Conservation (phyloP, 2,113 vertebrate species). For the Leucopsar rothschildi region DNA sequence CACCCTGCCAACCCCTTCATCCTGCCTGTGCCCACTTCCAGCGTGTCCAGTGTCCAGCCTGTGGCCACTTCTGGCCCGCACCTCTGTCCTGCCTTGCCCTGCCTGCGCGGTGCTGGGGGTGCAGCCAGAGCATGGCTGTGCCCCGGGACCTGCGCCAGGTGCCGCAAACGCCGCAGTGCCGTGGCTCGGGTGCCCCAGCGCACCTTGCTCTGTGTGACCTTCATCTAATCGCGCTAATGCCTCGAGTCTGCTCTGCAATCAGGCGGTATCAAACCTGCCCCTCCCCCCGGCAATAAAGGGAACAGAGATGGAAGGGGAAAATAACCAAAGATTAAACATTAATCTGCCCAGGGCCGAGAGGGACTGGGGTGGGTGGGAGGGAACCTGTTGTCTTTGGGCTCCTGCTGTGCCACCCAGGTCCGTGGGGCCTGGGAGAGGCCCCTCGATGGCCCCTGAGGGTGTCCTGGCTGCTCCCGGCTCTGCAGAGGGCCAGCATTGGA, state of each 20-base stretch:
- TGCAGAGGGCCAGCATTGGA: neutral
- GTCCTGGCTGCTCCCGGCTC: neutral
- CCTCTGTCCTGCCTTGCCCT: neutral
- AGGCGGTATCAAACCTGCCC: neutral
- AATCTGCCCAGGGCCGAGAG: neutral
- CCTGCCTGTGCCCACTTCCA: neutral
- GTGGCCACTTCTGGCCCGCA: neutral
- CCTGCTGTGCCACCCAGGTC: accelerated
- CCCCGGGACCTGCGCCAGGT: neutral
- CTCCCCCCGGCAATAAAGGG: neutral
- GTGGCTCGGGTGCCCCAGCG: accelerated
- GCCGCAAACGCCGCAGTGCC: neutral
- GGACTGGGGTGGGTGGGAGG: accelerated
- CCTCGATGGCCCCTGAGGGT: accelerated
- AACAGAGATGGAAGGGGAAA: neutral
- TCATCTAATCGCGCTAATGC: conserved; percentile 40
- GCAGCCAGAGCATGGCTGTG: neutral
- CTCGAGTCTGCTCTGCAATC: neutral
- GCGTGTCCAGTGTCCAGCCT: neutral
- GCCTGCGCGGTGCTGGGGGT: accelerated
- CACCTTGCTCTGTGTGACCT: neutral
- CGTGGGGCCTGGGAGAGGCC: neutral
- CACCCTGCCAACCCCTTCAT: neutral
- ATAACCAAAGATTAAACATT: conserved; percentile 42
- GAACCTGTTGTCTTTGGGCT: neutral